phyloP scores from a whole-genome alignment of 2,888 invertebrate species.

The Cancer borealis region DNA sequence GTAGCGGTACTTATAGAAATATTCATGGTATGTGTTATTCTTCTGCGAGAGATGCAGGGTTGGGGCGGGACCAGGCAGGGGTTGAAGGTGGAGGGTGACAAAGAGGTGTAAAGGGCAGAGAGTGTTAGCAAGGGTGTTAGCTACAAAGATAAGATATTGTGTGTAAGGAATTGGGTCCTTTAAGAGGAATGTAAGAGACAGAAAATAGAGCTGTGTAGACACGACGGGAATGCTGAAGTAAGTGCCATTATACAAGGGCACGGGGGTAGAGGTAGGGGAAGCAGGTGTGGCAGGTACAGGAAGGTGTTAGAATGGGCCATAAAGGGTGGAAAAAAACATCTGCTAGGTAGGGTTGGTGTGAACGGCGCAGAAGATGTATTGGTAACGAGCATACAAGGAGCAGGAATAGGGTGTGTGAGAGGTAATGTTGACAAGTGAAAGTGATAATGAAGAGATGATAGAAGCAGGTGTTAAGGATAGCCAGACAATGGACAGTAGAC shows the following conservation, averaged over 20 bases:
- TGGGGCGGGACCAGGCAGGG: background rate
- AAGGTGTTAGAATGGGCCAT: background rate
- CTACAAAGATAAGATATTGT: background rate
- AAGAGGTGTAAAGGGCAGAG: background rate
- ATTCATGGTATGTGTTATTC: background rate
- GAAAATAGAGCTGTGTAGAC: background rate
- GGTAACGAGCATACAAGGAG: background rate
- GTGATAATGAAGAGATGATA: background rate
- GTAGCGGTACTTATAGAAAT: background rate
- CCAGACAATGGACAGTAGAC: background rate
- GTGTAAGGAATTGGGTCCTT: background rate
- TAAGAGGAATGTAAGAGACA: background rate
- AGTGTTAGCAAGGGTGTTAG: background rate
- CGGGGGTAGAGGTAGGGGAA: background rate
- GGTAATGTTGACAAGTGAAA: background rate
- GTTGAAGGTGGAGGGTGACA: background rate
- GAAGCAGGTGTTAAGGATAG: background rate
- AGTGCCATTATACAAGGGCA: background rate
- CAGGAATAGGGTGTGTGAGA: background rate
- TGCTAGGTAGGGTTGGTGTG: background rate
- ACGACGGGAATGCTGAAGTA: background rate
- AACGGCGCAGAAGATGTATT: background rate
- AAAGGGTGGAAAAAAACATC: background rate
- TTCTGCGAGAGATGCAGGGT: background rate
- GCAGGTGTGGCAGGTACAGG: background rate